Evolutionary conservation across 2,797 vertebrate genomes (phyloP).

Genomic region (Cebuella pygmaea): DNA sequence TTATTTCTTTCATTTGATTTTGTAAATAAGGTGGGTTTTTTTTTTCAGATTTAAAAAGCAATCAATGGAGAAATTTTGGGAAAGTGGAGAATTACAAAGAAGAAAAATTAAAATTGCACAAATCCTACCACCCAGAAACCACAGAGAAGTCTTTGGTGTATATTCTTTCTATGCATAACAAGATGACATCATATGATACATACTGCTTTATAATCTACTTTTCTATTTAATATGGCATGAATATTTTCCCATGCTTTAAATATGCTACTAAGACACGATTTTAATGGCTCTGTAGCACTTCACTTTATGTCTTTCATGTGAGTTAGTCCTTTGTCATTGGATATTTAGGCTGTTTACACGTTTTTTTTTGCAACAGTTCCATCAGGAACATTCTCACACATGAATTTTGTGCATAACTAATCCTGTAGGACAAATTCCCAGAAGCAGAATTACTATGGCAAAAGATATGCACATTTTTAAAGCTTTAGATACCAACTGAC

Average conservation of each 20-base stretch:
- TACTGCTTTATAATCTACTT: slow-evolving; percentile 15
- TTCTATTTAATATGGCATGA: slow-evolving; percentile 9
- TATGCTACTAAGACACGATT: slow-evolving; percentile 28
- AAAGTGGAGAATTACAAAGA: slow-evolving; percentile 22
- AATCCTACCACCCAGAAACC: not conserved
- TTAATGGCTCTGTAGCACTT: slow-evolving; percentile 49
- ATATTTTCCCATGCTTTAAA: slow-evolving; percentile 39
- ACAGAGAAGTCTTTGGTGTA: not conserved
- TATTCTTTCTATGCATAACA: slow-evolving; percentile 29
- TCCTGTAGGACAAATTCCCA: slow-evolving; percentile 70
- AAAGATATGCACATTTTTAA: slow-evolving; percentile 60
- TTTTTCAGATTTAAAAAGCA: not conserved
- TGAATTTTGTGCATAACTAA: slow-evolving; percentile 57
- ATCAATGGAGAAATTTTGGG: not conserved
- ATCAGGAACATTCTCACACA: slow-evolving; percentile 64
- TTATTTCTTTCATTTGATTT: not conserved
- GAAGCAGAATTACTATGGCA: slow-evolving; percentile 61
- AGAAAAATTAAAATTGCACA: not conserved
- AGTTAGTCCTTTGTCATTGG: slow-evolving; percentile 45
- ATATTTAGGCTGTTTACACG: slow-evolving; percentile 50
- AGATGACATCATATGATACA: not conserved
- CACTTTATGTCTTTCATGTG: slow-evolving; percentile 22
- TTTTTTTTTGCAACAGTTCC: slow-evolving; percentile 40
- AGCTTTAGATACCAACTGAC: slow-evolving; percentile 47
- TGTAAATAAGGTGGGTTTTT: not conserved